Base-by-base conservation (phyloP, 2,888 invertebrate genomes). In the Hetaerina titia region DNA sequence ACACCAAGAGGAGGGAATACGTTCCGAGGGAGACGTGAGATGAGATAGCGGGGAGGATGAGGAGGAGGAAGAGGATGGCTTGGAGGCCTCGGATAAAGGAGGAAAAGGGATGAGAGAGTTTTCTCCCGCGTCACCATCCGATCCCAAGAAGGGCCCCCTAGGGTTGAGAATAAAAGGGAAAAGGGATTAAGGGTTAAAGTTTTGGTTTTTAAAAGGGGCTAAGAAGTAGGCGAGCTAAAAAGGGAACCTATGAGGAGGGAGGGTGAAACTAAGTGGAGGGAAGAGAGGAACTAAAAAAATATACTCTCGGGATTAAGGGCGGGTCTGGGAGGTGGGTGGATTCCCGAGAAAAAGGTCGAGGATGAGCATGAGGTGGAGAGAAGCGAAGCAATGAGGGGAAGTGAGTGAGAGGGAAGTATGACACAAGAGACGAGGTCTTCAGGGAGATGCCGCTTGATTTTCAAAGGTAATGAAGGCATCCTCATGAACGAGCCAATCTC, bases 151-250 rank as follows among this genome's bases (percentile, higher is more conserved):
- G 81, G 31, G 45, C 31, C 13, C 31, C 81, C 81, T 81, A 81
- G 81, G 31, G 81, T 31, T 81, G 25, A 15, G 81, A 81, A 81
- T 69, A 69, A 81, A 81, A 81, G 31, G 31, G 31, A 81, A 74
- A 81, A 81, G 25, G 81, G 31, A 81, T 81, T 81, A 81, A 81
- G 31, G 81, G 5, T 31, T 22, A 31, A 31, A 31, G 31, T 81
- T 81, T 69, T 81, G 22, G 69, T 22, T 81, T 81, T 81, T 8
- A 69, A 69, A 69, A 81, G 81, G 81, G 81, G 31, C 81, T 81
- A 81, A 81, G 81, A 13, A 81, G 81, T 81, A 31, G 81, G 31
- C 81, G 25, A 31, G 81, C 81, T 81, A 13, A 81, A 81, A 81
- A 31, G 31, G 81, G 25, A 69, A n/a, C n/a, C 69, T 45, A 45